Conservation (phyloP, 2,113 vertebrate species). For the Cephalopholis sonnerati region DNA sequence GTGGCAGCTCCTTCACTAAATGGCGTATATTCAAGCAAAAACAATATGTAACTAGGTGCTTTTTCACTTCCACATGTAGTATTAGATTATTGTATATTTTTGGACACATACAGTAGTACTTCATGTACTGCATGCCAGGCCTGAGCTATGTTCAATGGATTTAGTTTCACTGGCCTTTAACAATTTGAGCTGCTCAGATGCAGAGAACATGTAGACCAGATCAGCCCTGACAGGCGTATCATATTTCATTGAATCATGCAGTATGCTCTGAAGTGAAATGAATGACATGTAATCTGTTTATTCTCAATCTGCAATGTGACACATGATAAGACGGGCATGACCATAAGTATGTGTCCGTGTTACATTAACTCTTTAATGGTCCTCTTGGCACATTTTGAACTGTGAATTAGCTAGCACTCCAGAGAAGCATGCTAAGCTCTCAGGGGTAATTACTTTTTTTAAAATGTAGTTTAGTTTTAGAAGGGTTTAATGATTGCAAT, state of each 20-base stretch:
- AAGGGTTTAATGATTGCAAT: neutral
- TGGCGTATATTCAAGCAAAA: neutral
- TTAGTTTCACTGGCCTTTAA: constrained; percentile 38
- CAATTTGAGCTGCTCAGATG: constrained; percentile 31
- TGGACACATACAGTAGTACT: neutral
- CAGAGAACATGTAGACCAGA: constrained; percentile 6
- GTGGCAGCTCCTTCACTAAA: neutral
- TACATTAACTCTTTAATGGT: neutral
- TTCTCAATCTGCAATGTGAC: neutral
- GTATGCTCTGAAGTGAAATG: neutral
- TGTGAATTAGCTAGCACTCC: neutral
- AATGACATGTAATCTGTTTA: neutral
- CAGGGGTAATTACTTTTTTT: neutral
- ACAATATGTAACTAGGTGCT: neutral
- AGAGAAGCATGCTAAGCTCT: neutral
- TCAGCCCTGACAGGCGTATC: constrained; percentile 14
- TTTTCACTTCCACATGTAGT: neutral
- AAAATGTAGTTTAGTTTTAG: neutral
- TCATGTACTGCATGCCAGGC: constrained; percentile 25
- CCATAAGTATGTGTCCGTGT: neutral
- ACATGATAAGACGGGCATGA: neutral
- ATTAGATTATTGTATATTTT: neutral
- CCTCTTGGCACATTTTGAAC: neutral
- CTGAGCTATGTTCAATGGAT: constrained; percentile 32
- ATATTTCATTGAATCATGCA: neutral